Percentiles rank a stretch among this genome's conserved stretches.
phyloP scores from a whole-genome alignment of 2,797 vertebrate genomes.

The Hyperoplus immaculatus region DNA sequence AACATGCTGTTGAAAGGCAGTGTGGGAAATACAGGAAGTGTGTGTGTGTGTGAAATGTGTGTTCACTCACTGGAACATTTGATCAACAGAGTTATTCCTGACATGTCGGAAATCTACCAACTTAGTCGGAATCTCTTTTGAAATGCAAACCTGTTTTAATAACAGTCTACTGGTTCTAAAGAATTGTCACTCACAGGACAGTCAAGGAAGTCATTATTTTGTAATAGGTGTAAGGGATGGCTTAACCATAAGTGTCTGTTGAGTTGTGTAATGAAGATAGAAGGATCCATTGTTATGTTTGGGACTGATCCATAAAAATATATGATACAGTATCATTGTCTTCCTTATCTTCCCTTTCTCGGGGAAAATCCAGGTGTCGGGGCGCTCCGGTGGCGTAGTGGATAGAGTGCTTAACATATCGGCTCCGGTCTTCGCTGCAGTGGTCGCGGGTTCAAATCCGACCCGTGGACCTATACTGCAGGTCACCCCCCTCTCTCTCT shows the following conservation, averaged over 20 bases:
- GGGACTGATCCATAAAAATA: neutral
- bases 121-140: neutral
- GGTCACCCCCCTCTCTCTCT: no score
- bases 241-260: neutral
- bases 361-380: neutral
- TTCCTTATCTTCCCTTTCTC: neutral
- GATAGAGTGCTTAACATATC: no score
- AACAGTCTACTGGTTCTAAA: no score
- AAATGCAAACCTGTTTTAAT: no score
- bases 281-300: neutral
- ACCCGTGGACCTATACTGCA: no score
- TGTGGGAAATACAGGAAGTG: neutral
- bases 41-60: neutral
- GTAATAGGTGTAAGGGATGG: no score
- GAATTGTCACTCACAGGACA: neutral
- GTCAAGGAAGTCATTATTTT: neutral
- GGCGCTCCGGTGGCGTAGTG: no score
- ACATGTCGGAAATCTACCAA: neutral
- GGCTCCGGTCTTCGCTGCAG: no score
- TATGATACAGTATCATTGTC: no score
- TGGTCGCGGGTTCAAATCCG: no score
- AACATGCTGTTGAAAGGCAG: neutral
- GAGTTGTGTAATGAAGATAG: neutral
- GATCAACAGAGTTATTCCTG: slow-evolving; percentile 2
- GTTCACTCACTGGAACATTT: neutral